Conservation (phyloP, 2,797 vertebrate species). For the Chromobotia macracanthus region DNA sequence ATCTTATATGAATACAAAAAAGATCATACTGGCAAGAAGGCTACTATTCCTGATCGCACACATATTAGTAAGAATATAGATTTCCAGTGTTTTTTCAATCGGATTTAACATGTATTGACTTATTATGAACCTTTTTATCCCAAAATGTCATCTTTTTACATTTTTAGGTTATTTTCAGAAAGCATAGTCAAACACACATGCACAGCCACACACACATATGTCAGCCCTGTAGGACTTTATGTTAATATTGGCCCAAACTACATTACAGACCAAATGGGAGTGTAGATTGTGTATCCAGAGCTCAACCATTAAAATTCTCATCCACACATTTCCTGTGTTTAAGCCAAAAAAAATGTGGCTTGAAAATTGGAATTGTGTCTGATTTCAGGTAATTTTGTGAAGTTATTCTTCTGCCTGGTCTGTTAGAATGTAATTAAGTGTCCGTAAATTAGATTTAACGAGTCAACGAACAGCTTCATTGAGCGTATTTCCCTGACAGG, state of each 20-base stretch:
- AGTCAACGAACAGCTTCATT: constrained; percentile 48
- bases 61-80: too few species aligned
- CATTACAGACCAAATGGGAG: constrained; percentile 21
- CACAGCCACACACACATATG: too few species aligned
- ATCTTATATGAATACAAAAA: too few species aligned
- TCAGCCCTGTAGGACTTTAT: constrained; percentile 3
- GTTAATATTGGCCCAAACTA: constrained; percentile 32
- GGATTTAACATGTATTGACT: too few species aligned
- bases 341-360: not conserved
- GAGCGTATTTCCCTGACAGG: constrained; percentile 31
- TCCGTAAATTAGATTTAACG: constrained; percentile 44
- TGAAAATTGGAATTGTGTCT: not conserved
- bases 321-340: constrained; percentile 6
- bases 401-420: constrained; percentile 33
- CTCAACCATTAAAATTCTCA: not conserved
- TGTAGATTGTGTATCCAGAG: not conserved
- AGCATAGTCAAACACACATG: not conserved
- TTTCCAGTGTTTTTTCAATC: too few species aligned
- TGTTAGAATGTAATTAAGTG: constrained; percentile 41
- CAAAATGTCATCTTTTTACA: too few species aligned
- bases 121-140: too few species aligned
- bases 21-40: too few species aligned
- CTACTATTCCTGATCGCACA: too few species aligned
- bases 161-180: too few species aligned
- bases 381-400: constrained; percentile 34